Percentiles rank a stretch among this genome's conserved stretches.
phyloP scores from a whole-genome alignment of 2,888 invertebrate genomes.

The Allophyes oxyacanthae region DNA sequence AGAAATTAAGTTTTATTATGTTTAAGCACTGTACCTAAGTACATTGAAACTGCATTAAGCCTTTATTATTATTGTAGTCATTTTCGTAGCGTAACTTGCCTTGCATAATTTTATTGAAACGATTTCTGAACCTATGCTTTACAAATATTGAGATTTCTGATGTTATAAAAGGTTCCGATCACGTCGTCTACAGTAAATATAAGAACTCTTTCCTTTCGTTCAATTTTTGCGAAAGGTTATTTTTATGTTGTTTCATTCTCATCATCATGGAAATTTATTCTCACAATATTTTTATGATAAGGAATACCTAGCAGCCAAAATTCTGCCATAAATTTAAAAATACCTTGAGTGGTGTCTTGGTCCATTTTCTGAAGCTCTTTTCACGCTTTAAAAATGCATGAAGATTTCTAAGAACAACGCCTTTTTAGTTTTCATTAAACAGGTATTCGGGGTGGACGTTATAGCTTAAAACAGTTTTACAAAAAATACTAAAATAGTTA shows the following conservation, averaged over 20 bases:
- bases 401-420: constrained; percentile 23
- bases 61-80: too few relatives aligned
- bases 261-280: constrained; percentile 41
- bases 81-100: too few relatives aligned
- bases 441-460: constrained; percentile 1
- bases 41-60: too few relatives aligned
- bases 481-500: background rate
- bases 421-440: constrained; percentile 21
- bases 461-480: background rate
- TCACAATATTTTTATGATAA: constrained; percentile 37
- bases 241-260: constrained; percentile 31
- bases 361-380: constrained; percentile 22
- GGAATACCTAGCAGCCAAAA: constrained; percentile 13
- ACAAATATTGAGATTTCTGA: constrained; percentile 1
- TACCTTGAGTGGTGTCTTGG: constrained; percentile 17
- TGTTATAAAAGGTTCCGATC: constrained; percentile 8
- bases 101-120: constrained; percentile 15
- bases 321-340: constrained; percentile 32
- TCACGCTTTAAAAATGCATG: constrained; percentile 41
- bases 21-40: too few relatives aligned
- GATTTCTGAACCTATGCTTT: background rate
- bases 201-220: constrained; percentile 7
- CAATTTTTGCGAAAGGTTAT: constrained; percentile 19
- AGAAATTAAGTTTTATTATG: constrained; percentile 15
- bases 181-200: constrained; percentile 22